A percentile compares a stretch with the other conserved stretches of the same genome.
Evolutionary conservation across 2,888 invertebrate genomes (phyloP).

Genomic region (Quadroppia sp.): DNA sequence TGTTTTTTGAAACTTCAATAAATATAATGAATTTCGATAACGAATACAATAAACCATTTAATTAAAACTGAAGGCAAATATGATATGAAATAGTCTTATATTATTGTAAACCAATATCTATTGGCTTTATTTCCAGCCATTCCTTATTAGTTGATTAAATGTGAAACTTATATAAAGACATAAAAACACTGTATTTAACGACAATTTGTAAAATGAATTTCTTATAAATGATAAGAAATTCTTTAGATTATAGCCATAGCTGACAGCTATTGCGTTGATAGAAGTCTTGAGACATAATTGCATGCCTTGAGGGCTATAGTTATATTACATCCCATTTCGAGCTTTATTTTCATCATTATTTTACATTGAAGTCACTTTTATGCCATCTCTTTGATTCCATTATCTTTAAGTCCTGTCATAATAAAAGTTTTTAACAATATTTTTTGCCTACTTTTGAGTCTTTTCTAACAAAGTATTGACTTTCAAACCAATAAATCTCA

Average conservation of each 20-base stretch:
- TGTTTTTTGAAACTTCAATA: no score
- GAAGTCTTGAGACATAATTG: background rate
- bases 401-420: conserved; percentile 15
- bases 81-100: background rate
- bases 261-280: background rate
- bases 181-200: background rate
- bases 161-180: background rate
- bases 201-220: background rate
- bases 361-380: background rate
- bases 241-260: background rate
- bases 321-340: conserved; percentile 5
- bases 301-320: background rate
- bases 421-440: background rate
- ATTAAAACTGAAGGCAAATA: no score
- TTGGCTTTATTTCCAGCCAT: background rate
- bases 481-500: background rate
- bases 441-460: background rate
- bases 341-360: conserved; percentile 17
- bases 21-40: no score
- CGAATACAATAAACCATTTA: no score
- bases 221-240: conserved; percentile 7
- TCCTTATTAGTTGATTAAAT: background rate
- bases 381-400: conserved; percentile 20
- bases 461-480: conserved; percentile 1
- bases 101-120: background rate